Evolutionary conservation across 2,113 vertebrate species (phyloP), one percentile per base, ranked within the genome.

Genomic region (Tamias sibiricus): DNA sequence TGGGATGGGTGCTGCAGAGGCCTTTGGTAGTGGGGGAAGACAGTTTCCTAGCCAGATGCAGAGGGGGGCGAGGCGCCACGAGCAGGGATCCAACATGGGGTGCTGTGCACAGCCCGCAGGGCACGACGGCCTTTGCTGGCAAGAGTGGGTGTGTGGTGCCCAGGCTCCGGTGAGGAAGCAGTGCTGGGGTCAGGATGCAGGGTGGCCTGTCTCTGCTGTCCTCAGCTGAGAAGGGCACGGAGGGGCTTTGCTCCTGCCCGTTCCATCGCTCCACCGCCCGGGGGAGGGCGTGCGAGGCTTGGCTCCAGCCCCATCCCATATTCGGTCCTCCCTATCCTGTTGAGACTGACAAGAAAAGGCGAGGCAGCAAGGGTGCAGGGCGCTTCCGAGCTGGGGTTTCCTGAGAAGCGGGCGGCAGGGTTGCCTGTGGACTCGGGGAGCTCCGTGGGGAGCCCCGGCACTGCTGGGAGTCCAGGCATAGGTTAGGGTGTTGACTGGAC

Each of bases 261-360:
- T 28, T 62, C 24, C 24, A 9, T 62, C 26, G 2, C 59, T 22
- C 22, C 59, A 28, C 59, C 10, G 68, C 49, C 26, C n/a, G 40
- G 35, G 28, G 72, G n/a, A 47, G 12, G 2, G 32, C 26, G 13
- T 11, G 35, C 47, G 4, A n/a, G 35, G 32, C 54, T 26, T 64
- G 42, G 8, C 2, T 76, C 0, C 0, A 0, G 7, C 47, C 22
- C 77, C 12, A 40, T 8, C 22, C 47, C 5, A 35, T 4, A 17
- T 32, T n/a, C n/a, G 32, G 28, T 26, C 12, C 54, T 35, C 17
- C 44, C 52, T 54, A 57, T 57, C 54, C 57, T 11, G 1, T 14
- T 47, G 90, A 66, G 44, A 19, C 14, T 37, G 22, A 14, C 47
- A 37, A 9, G 52, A 28, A 54, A 9, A 47, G 13, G 17, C 44